These are phyloP conservation scores for Ahaetulla prasina DNA, from an alignment of 2,113 vertebrate genomes.

Conservation along the genomic window DNA sequence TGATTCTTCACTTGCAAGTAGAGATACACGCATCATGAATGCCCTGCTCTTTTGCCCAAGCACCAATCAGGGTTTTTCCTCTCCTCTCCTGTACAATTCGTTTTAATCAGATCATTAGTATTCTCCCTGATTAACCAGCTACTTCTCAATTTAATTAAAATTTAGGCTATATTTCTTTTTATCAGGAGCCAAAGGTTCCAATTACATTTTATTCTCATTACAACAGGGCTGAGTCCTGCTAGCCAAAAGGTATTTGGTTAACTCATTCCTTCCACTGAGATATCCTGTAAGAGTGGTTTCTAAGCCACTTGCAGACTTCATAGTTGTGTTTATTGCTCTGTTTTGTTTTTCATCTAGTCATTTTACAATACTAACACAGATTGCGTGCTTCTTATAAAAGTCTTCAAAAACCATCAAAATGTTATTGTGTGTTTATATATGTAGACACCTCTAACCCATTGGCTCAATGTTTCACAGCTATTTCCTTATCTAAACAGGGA, in stretches of 20 bases:
- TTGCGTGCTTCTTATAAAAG: background rate
- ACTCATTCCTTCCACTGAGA: slow-evolving; percentile 36
- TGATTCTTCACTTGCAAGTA: background rate
- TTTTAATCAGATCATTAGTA: slow-evolving; percentile 58
- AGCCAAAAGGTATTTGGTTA: slow-evolving; percentile 40
- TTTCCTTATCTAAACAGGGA: background rate
- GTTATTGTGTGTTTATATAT: background rate
- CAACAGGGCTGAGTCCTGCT: slow-evolving; percentile 38
- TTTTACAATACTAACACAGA: background rate
- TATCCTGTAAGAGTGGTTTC: background rate
- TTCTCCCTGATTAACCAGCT: slow-evolving; percentile 58
- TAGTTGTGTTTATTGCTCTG: background rate
- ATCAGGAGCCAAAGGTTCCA: slow-evolving; percentile 44
- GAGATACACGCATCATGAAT: background rate
- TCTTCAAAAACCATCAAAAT: background rate
- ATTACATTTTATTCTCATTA: slow-evolving; percentile 44
- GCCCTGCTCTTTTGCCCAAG: slow-evolving; percentile 9
- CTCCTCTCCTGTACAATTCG: slow-evolving; percentile 32
- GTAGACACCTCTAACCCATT: background rate
- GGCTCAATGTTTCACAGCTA: background rate
- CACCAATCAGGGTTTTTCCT: background rate
- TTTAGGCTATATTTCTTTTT: background rate
- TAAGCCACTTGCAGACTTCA: background rate
- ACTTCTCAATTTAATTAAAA: slow-evolving; percentile 61
- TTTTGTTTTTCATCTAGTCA: background rate